Evolutionary conservation across 35 echinoderm and acorn worm species (phyloP).

Genomic region (Chiridota heheva): DNA sequence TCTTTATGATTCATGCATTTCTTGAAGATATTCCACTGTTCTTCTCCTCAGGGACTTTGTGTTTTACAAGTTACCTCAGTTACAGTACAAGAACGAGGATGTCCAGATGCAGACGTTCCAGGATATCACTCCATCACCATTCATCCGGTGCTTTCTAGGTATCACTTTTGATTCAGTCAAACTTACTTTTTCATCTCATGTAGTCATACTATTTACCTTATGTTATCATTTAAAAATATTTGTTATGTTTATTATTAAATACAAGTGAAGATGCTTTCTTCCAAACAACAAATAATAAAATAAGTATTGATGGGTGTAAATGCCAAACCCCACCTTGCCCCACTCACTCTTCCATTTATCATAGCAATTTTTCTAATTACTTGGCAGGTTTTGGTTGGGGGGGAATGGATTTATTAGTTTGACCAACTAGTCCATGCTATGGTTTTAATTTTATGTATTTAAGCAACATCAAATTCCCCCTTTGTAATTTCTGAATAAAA

Average conservation of each 20-base stretch:
- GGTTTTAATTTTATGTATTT: no score
- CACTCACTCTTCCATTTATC: background rate
- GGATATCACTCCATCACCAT: constrained; percentile 97
- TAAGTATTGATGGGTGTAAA: background rate
- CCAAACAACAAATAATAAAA: background rate
- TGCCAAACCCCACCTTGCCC: background rate
- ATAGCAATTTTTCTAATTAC: background rate
- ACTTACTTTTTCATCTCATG: constrained; percentile 8
- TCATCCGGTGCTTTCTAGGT: constrained; percentile 80
- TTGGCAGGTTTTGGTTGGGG: background rate
- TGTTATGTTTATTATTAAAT: background rate
- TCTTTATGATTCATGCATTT: background rate
- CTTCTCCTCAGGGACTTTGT: constrained; percentile 83
- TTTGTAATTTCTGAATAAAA: background rate
- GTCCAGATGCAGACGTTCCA: constrained; percentile 95
- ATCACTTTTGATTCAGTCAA: background rate
- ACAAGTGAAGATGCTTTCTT: background rate
- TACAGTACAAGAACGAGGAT: constrained; percentile 84
- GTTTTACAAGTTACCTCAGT: constrained; percentile 82
- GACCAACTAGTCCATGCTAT: no score
- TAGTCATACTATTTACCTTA: background rate
- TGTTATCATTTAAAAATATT: background rate
- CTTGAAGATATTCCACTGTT: constrained; percentile 4
- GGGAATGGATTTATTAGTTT: background rate
- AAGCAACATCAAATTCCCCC: no score